Evolutionary conservation across 30 jellyfish, hydroid and myxozoan species (phyloP).

Genomic region (Pelagia noctiluca): DNA sequence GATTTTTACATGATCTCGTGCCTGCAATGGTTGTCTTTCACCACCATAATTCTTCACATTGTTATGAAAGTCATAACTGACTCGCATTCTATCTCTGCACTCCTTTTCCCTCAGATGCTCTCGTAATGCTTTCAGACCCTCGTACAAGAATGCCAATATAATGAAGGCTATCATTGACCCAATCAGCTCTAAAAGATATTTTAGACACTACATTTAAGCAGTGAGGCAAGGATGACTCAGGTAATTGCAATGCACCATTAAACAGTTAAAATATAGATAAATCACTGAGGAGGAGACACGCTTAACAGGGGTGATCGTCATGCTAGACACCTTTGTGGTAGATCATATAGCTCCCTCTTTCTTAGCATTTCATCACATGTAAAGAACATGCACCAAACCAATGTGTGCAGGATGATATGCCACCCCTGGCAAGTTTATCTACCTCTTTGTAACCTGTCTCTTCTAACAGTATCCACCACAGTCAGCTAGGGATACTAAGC

Average conservation of each 20-base stretch:
- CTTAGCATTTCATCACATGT: too few relatives aligned
- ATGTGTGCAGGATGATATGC: too few relatives aligned
- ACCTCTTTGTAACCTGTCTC: too few relatives aligned
- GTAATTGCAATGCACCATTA: neutral
- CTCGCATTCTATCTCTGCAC: constrained; percentile 19
- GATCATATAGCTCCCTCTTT: too few relatives aligned
- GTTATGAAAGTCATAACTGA: neutral
- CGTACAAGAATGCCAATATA: constrained; percentile 32
- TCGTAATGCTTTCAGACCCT: constrained; percentile 68
- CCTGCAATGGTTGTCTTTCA: constrained; percentile 45
- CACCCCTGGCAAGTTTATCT: too few relatives aligned
- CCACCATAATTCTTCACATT: constrained; percentile 47
- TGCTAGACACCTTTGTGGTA: too few relatives aligned
- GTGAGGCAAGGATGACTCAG: constrained; percentile 1
- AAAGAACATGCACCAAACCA: too few relatives aligned
- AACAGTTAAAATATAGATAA: constrained; percentile 6
- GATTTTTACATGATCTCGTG: constrained; percentile 9
- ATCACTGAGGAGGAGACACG: too few relatives aligned
- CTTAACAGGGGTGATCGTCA: too few relatives aligned
- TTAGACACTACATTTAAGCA: neutral
- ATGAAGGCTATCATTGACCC: constrained; percentile 59
- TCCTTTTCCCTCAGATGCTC: constrained; percentile 49
- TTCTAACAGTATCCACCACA: too few relatives aligned
- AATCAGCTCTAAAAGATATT: constrained; percentile 42
- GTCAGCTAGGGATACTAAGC: too few relatives aligned